Base-by-base conservation (phyloP, 1,140 invertebrate species). In the Dendrolimus punctatus region DNA sequence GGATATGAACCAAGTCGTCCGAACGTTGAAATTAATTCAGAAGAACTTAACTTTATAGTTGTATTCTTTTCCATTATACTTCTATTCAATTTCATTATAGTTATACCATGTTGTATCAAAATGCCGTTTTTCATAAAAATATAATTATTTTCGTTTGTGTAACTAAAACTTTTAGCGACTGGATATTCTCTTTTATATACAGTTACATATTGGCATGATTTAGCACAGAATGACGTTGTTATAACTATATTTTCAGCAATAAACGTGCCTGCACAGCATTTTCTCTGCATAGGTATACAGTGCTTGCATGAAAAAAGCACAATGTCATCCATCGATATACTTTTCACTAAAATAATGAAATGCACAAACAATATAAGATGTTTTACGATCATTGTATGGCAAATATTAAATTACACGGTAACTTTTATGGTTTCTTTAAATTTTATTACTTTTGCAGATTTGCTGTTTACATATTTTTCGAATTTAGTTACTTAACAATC, bases 181-280 rank as follows among this genome's bases (percentile, higher is more conserved):
- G 23, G 23, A 23, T 23, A 23, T 23, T 23, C 23, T 23, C 23
- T 23, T 23, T 23, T 23, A 3, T 51, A 55, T 50, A 46, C 55
- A 52, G 57, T 51, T 10, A 65, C 46, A 5, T n/a, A 58, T 39
- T 66, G 48, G 49, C 73, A 74, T 0, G 51, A 53, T 58, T 58
- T 40, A 40, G 71, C 74, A 45, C 74, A 80, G 41, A 51, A 64
- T 6, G 60, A 51, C 5, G 76, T 73, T 8, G 74, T 74, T 39
- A 77, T 53, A 43, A 73, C 53, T 9, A 68, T 56, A 46, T 69
- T 59, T 4, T 59, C 49, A 9, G 52, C 51, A 54, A 79, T 52
- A 39, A 62, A 55, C 9, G 64, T 69, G 10, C 76, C 73, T 6
- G 69, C 44, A 46, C 73, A 79, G 55, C 63, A 57, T 36, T 58